A percentile compares a stretch with the other conserved stretches of the same genome.
Evolutionary conservation across 2,888 invertebrate species (phyloP).

Genomic region (Clepsis dumicolana): DNA sequence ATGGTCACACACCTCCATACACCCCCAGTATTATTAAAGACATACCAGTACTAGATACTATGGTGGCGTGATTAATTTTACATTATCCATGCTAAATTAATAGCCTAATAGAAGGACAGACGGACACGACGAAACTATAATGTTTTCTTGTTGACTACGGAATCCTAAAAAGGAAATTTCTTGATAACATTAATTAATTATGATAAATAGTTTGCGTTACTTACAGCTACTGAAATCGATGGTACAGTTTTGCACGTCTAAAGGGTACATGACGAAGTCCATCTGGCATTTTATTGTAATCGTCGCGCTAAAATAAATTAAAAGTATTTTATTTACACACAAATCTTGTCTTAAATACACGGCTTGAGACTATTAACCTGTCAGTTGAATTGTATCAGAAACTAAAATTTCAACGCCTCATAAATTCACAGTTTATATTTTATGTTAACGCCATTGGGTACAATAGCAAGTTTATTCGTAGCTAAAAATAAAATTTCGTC

Average conservation of each 20-base stretch:
- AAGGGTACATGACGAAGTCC: constrained; percentile 88
- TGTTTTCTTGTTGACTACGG: no score
- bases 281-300: constrained; percentile 89
- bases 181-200: not conserved
- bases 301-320: constrained; percentile 80
- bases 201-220: constrained; percentile 58
- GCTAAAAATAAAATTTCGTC: not conserved
- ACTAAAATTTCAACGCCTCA: constrained; percentile 11
- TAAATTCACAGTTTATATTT: constrained; percentile 31
- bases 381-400: constrained; percentile 15
- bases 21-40: no score
- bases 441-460: constrained; percentile 21
- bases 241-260: constrained; percentile 88
- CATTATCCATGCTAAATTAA: no score
- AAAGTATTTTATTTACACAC: constrained; percentile 30
- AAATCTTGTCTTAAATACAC: constrained; percentile 23
- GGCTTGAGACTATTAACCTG: constrained; percentile 2
- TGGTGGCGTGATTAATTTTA: no score
- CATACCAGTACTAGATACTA: no score
- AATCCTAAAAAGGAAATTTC: no score
- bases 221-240: constrained; percentile 89
- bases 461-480: constrained; percentile 26
- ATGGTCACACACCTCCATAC: no score
- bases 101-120: no score
- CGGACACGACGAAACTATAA: no score